phyloP scores from a whole-genome alignment of 2,797 vertebrate species.

The Borostomias antarcticus region DNA sequence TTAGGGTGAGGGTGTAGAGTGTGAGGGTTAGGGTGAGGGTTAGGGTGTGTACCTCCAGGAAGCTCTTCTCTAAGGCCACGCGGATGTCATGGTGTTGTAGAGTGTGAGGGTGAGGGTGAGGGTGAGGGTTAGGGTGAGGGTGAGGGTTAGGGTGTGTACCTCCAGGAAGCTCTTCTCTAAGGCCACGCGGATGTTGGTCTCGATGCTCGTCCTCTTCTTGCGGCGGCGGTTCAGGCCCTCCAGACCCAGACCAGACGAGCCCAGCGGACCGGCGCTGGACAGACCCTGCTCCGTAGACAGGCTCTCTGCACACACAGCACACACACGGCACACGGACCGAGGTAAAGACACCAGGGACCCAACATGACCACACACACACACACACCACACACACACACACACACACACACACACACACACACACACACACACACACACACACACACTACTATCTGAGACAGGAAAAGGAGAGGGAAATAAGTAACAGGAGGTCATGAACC shows the following conservation, averaged over 20 bases:
- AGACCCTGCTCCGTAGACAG: slow-evolving; percentile 93
- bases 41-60: too few relatives aligned
- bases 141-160: too few relatives aligned
- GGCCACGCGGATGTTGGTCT: slow-evolving; percentile 99
- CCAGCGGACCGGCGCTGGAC: slow-evolving; percentile 95
- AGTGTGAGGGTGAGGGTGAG: too few relatives aligned
- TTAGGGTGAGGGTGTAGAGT: too few relatives aligned
- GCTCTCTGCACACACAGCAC: slow-evolving; percentile 92
- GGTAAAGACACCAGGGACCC: slow-evolving; percentile 67
- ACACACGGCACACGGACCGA: slow-evolving; percentile 60
- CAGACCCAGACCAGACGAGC: slow-evolving; percentile 90
- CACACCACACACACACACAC: neutral
- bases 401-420: neutral
- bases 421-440: neutral
- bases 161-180: slow-evolving; percentile 99
- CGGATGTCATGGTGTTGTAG: too few relatives aligned
- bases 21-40: too few relatives aligned
- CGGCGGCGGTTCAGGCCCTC: slow-evolving; percentile 98
- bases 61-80: neutral
- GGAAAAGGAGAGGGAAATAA: too few relatives aligned
- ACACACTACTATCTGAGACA: neutral
- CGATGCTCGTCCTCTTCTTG: slow-evolving; percentile 99
- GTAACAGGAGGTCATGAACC: too few relatives aligned
- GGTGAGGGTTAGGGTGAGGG: too few relatives aligned
- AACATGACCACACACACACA: slow-evolving; percentile 10